Base-by-base conservation (phyloP, 2,888 invertebrate genomes). In the Spisula subtruncata region DNA sequence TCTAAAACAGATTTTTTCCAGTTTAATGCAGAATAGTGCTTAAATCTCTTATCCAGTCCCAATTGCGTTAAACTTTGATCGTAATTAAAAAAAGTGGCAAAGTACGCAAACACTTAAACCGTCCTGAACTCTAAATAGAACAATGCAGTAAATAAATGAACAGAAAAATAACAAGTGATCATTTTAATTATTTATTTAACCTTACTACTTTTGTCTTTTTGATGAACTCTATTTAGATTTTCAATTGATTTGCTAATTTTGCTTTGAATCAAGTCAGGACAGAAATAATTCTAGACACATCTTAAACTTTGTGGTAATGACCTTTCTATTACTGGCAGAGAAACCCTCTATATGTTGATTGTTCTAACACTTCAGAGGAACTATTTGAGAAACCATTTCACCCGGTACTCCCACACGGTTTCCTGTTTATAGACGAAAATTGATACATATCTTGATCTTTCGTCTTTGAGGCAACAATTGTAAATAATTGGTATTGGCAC, bases 401-500 rank as follows among this genome's bases (percentile, higher is more conserved):
- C 60, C 25, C 1, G 0, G 4, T 2, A 75, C 75, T 18, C 75
- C 32, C 32, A 35, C 75, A 25, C 18, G 18, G 16, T 75, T 75
- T 32, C 12, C 35, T 32, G 1, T 75, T 75, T 75, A 32, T 75
- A 35, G 75, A 75, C 32, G 25, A 75, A 16, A 32, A 75, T 75
- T 12, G 32, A 35, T 18, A 75, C 35, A 75, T 32, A 35, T 75
- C 14, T 75, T 32, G 5, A 35, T 75, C 14, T 75, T 6, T 75
- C 5, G 25, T 35, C 75, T 35, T 75, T 35, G 75, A 75, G 32
- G 32, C 20, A 14, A 14, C 75, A 32, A 75, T 75, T 75, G n/a
- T 32, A 20, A 25, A 66, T 66, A 25, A 66, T 66, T n/a, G 10
- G n/a, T n/a, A 66, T 66, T 75, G 75, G 75, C 75, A 75, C 25